Base-by-base conservation (phyloP, 2,888 invertebrate species). In the Nebria brevicollis region DNA sequence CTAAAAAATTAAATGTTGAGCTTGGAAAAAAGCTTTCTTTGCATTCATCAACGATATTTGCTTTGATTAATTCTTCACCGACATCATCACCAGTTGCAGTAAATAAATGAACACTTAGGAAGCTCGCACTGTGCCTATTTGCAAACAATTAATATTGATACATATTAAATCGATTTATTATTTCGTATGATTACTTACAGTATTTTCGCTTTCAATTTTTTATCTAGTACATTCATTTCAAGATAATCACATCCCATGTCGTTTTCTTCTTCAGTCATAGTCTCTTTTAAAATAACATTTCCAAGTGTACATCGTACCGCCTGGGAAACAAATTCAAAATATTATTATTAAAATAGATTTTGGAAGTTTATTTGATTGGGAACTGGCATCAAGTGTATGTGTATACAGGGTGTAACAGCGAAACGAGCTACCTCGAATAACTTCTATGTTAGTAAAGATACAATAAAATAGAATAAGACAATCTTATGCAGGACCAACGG, bases 191-290 rank as follows among this genome's bases (percentile, higher is more conserved):
- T 15, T 34, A 75, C 81, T 73, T 81, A 81, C 81, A 72, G 42
- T 26, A 81, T 26, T 73, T 66, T 77, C 2, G 77, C 81, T 66
- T 66, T 77, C 73, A 81, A 25, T 66, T 77, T 81, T 43, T 81
- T 81, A 15, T 72, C 34, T 66, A 66, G 20, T 5, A 77, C 66
- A 43, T 77, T 64, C 41, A 81, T 77, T 77, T 81, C 81, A 72
- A 81, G 66, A 72, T 81, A 81, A 77, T 81, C 77, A 43, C 26
- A 34, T 25, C 77, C 81, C 73, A 77, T 76, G 5, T 81, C 73
- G 10, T n/a, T 41, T 66, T 77, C 77, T 26, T 76, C n/a, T 42
- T 81, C 81, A 4, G 81, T 72, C 70, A 81, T 25, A 66, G 64
- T 66, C 6, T 81, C 77, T 64, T 81, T 81, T 65, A 77, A 42